phyloP scores from a whole-genome alignment of 2,888 invertebrate genomes.

The Nephrotoma guestfalica region DNA sequence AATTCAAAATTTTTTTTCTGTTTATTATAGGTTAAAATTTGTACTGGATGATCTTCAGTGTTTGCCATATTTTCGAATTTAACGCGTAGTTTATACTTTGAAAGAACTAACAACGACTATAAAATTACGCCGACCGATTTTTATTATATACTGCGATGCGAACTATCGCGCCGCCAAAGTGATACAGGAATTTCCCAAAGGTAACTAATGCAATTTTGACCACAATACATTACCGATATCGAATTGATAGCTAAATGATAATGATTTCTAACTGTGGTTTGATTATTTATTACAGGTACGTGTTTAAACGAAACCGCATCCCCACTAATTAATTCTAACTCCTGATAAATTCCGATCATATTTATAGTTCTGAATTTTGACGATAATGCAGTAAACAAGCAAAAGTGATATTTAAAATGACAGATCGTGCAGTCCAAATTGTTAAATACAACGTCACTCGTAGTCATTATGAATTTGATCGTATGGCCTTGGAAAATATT shows the following conservation, averaged over 20 bases:
- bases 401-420: neutral
- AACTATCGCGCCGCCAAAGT: neutral
- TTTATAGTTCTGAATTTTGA: neutral
- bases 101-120: neutral
- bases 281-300: neutral
- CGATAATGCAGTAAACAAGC: neutral
- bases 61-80: neutral
- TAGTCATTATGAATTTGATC: neutral
- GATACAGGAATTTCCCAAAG: neutral
- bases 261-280: neutral
- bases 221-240: neutral
- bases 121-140: neutral
- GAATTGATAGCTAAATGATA: neutral
- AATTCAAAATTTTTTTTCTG: neutral
- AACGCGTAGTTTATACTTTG: neutral
- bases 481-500: neutral
- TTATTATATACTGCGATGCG: neutral
- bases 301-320: neutral
- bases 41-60: neutral
- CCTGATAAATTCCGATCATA: neutral
- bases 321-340: neutral
- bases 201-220: neutral
- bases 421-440: neutral
- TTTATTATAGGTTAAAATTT: neutral
- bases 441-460: neutral